Evolutionary conservation across 1,140 invertebrate species (phyloP).

Genomic region (Acarapis woodi): DNA sequence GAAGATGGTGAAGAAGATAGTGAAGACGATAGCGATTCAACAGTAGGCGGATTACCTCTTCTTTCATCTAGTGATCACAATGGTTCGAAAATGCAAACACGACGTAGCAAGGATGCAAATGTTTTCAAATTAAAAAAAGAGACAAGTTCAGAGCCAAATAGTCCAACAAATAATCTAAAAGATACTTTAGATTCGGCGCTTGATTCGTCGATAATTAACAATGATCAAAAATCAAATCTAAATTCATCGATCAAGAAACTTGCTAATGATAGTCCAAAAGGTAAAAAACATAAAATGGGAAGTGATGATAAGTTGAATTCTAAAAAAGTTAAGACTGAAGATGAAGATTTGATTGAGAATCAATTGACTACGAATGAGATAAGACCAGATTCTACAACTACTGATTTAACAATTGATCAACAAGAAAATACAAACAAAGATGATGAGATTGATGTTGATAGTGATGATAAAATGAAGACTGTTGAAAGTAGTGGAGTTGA

Average conservation of each 20-base stretch:
- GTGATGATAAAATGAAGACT: background rate
- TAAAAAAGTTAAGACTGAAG: background rate
- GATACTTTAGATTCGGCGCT: background rate
- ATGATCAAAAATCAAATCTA: background rate
- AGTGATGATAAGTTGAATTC: too few relatives aligned
- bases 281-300: background rate
- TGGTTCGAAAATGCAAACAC: slow-evolving; percentile 22
- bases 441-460: background rate
- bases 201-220: background rate
- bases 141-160: background rate
- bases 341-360: background rate
- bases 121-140: background rate
- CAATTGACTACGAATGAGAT: background rate
- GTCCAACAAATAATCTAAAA: background rate
- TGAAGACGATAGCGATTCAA: background rate
- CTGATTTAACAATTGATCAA: background rate
- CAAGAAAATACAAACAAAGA: background rate
- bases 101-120: slow-evolving; percentile 17
- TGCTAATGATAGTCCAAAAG: background rate
- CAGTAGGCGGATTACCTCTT: background rate
- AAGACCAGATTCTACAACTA: too few relatives aligned
- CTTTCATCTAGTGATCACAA: background rate
- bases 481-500: background rate
- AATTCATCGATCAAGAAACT: background rate
- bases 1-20: background rate